Percentiles rank a stretch among this genome's conserved stretches.
These are phyloP conservation scores for Dolichallabes microphthalmus DNA, from an alignment of 2,113 vertebrate species.

Conservation along the genomic window DNA sequence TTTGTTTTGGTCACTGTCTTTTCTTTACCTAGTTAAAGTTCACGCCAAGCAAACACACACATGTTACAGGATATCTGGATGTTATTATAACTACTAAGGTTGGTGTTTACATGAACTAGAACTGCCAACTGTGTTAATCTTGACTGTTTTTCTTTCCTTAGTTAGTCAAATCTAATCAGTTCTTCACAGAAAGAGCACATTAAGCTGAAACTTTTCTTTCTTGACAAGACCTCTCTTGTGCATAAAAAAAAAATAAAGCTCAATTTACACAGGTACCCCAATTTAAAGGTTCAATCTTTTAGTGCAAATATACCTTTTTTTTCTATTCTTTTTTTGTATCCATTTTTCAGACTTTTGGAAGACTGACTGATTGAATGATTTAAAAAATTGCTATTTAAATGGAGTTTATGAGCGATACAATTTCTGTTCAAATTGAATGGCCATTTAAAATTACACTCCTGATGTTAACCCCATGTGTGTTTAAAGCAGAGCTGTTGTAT, in stretches of 20 bases:
- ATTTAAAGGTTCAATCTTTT: background rate
- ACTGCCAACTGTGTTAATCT: background rate
- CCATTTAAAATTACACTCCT: background rate
- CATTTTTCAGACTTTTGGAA: background rate
- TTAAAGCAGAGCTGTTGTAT: background rate
- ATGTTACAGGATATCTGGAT: no score
- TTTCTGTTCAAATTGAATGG: no score
- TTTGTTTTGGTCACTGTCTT: no score
- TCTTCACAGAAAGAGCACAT: background rate
- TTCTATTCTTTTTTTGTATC: background rate
- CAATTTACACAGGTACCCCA: background rate
- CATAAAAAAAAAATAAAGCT: background rate
- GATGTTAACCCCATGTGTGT: background rate
- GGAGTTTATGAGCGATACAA: background rate
- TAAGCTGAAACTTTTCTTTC: background rate
- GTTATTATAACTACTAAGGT: background rate
- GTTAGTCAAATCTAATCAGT: background rate
- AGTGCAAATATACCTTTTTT: background rate
- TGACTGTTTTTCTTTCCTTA: background rate
- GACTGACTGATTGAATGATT: background rate
- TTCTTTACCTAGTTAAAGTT: no score
- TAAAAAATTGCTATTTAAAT: background rate
- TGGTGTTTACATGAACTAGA: background rate
- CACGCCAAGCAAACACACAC: no score
- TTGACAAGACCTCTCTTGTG: background rate